These are phyloP conservation scores for Zaprionus lachaisei DNA, from an alignment of 1,140 invertebrate species.

Conservation along the genomic window DNA sequence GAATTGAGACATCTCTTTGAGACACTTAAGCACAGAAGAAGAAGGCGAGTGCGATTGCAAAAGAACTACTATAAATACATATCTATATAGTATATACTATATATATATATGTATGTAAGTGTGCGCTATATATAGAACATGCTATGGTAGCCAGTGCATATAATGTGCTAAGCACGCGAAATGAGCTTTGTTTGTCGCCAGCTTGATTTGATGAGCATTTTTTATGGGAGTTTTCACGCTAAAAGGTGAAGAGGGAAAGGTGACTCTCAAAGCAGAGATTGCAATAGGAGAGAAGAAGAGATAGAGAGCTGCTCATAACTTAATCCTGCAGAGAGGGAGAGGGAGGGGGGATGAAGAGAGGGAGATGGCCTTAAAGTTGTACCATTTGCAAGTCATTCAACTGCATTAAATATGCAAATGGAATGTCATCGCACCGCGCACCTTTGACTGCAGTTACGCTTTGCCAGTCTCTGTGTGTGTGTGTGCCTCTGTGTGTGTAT, in stretches of 20 bases:
- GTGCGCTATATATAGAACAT: neutral
- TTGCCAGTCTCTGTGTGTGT: conserved; percentile 1
- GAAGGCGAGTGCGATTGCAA: no score
- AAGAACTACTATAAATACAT: neutral
- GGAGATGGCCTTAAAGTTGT: conserved; percentile 37
- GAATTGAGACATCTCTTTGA: neutral
- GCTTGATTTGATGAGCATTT: conserved; percentile 9
- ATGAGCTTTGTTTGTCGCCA: conserved; percentile 8
- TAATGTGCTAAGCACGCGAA: conserved; percentile 2
- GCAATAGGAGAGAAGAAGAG: neutral
- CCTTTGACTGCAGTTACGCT: conserved; percentile 42
- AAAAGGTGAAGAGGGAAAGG: conserved; percentile 23
- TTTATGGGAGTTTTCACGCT: conserved; percentile 7
- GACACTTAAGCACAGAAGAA: neutral
- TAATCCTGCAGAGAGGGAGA: conserved; percentile 13
- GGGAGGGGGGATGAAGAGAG: neutral
- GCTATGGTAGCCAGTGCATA: neutral
- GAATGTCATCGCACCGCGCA: conserved; percentile 39
- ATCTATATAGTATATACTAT: neutral
- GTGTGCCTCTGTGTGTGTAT: neutral
- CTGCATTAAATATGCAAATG: conserved; percentile 57
- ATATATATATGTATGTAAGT: neutral
- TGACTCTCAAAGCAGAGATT: neutral
- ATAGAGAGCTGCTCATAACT: conserved; percentile 10
- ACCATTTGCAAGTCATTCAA: conserved; percentile 51